phyloP scores from a whole-genome alignment of 2,888 invertebrate genomes.

The Metallyticus violacea region DNA sequence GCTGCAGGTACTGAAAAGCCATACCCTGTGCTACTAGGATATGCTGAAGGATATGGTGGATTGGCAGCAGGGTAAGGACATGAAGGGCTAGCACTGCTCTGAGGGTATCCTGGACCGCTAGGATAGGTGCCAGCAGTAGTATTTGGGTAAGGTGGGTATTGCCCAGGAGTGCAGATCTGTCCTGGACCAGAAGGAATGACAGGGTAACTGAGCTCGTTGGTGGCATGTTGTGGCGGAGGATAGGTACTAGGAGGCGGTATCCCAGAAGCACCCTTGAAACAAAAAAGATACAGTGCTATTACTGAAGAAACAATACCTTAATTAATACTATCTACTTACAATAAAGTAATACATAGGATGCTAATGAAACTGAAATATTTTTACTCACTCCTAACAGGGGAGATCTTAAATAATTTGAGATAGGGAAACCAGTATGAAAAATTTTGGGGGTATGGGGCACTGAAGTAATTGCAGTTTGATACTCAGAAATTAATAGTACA shows the following conservation, averaged over 20 bases:
- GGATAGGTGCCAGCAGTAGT: background rate
- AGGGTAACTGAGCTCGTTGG: conserved; percentile 24
- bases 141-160: conserved; percentile 5
- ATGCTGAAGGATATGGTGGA: background rate
- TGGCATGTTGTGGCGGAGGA: conserved; percentile 25
- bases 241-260: conserved; percentile 25
- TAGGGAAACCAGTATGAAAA: background rate
- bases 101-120: background rate
- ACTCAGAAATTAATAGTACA: too few relatives aligned
- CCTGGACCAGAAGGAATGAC: conserved; percentile 14
- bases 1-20: background rate
- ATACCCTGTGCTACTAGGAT: background rate
- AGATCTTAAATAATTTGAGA: background rate
- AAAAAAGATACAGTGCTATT: conserved; percentile 17
- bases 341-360: background rate
- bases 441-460: background rate
- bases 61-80: background rate
- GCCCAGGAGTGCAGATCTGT: background rate
- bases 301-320: background rate
- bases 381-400: conserved; percentile 23
- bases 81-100: background rate
- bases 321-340: background rate
- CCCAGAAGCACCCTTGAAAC: conserved; percentile 32
- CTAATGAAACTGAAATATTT: background rate
- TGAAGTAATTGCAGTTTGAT: too few relatives aligned